These are phyloP conservation scores for Cyrtodaria siliqua DNA, from an alignment of 2,888 invertebrate species.

Conservation along the genomic window DNA sequence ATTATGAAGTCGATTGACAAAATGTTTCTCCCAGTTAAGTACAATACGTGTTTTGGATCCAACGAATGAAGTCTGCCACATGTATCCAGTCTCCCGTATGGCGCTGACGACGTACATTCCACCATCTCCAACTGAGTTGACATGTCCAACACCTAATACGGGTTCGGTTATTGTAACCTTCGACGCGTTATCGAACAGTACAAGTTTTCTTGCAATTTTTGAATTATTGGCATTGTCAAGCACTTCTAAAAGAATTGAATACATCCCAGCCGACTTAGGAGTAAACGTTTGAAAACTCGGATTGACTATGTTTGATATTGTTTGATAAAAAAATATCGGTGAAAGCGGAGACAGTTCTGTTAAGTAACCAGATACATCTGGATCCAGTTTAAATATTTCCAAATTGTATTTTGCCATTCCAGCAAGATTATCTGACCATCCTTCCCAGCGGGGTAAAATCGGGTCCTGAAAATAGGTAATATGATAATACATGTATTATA, in stretches of 20 bases:
- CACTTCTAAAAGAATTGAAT: slow-evolving; percentile 63
- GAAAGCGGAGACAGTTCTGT: slow-evolving; percentile 19
- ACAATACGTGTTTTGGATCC: slow-evolving; percentile 4
- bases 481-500: too few relatives aligned
- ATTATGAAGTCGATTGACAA: slow-evolving; percentile 57
- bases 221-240: slow-evolving; percentile 72
- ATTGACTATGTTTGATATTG: neutral
- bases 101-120: slow-evolving; percentile 51
- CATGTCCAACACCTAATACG: neutral
- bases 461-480: slow-evolving; percentile 13
- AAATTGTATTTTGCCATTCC: slow-evolving; percentile 12
- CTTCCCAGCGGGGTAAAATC: slow-evolving; percentile 14
- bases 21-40: slow-evolving; percentile 64
- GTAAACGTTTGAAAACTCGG: slow-evolving; percentile 25
- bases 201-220: slow-evolving; percentile 58
- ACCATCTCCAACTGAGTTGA: slow-evolving; percentile 8
- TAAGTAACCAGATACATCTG: slow-evolving; percentile 16
- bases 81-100: slow-evolving; percentile 43
- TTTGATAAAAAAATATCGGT: slow-evolving; percentile 4
- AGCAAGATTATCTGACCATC: slow-evolving; percentile 22
- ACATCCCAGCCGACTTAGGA: slow-evolving; percentile 57
- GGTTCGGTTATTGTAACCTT: slow-evolving; percentile 38
- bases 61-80: slow-evolving; percentile 53
- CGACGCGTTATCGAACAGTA: slow-evolving; percentile 62
- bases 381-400: slow-evolving; percentile 11